These are phyloP conservation scores for Poeciliopsis infans DNA, from an alignment of 2,797 vertebrate genomes.

Conservation along the genomic window DNA sequence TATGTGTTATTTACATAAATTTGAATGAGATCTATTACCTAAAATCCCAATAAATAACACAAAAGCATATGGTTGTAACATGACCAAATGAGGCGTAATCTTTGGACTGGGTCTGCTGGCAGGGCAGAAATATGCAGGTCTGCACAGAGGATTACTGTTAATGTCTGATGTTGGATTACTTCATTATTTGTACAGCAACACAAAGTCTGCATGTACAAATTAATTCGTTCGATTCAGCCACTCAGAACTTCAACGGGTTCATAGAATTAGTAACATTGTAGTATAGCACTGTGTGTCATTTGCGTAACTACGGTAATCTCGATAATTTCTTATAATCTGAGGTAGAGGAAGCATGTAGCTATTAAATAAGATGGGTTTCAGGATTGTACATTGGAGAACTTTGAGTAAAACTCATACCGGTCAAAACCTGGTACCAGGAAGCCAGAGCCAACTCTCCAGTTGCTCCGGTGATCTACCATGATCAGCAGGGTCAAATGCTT, in stretches of 20 bases:
- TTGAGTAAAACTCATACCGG: background rate
- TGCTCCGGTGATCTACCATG: background rate
- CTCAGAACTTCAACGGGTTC: background rate
- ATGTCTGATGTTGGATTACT: slow-evolving; percentile 46
- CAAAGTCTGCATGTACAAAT: background rate
- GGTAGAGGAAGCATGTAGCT: background rate
- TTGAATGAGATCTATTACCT: background rate
- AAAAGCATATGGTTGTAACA: background rate
- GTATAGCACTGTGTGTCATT: background rate
- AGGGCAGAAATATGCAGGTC: background rate
- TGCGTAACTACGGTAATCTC: background rate
- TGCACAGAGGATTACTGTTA: slow-evolving; percentile 29
- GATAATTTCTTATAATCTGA: background rate
- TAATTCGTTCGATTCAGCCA: background rate
- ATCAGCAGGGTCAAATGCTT: background rate
- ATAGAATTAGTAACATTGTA: background rate
- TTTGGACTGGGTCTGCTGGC: slow-evolving; percentile 8
- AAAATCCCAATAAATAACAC: background rate
- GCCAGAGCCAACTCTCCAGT: background rate
- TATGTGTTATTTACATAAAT: no score
- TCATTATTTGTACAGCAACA: slow-evolving; percentile 17
- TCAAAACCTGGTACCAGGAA: background rate
- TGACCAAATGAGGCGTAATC: background rate
- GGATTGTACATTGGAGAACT: background rate
- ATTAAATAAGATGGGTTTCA: background rate